Evolutionary conservation across 2,888 invertebrate genomes (phyloP).

Genomic region (Myopa tessellatipennis): DNA sequence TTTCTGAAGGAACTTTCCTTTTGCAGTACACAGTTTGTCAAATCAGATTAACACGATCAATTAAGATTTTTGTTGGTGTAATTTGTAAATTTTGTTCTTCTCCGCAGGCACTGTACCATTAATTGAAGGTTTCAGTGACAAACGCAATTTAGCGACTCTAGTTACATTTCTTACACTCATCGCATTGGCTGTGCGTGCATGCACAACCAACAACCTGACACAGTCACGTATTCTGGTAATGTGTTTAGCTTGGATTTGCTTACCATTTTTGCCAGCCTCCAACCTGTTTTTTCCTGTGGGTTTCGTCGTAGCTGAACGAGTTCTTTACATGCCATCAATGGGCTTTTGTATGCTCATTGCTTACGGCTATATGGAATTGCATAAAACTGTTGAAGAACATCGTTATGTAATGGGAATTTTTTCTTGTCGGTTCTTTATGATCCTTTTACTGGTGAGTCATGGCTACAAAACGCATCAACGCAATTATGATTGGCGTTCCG

Average conservation of each 20-base stretch:
- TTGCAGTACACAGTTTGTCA: too few relatives aligned
- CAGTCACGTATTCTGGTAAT: slow-evolving; percentile 77
- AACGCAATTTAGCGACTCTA: slow-evolving; percentile 84
- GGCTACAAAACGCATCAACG: slow-evolving; percentile 86
- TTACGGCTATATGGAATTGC: slow-evolving; percentile 79
- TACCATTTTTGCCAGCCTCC: slow-evolving; percentile 95
- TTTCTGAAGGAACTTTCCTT: too few relatives aligned
- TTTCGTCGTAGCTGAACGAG: slow-evolving; percentile 95
- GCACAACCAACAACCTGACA: slow-evolving; percentile 72
- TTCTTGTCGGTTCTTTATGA: slow-evolving; percentile 64
- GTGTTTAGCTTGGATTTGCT: slow-evolving; percentile 85
- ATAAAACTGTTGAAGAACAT: slow-evolving; percentile 5
- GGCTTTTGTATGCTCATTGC: slow-evolving; percentile 94
- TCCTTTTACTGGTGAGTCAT: slow-evolving; percentile 79
- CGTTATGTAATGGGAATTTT: slow-evolving; percentile 14
- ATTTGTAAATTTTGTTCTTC: neutral
- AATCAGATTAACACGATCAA: too few relatives aligned
- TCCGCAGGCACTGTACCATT: slow-evolving; percentile 75
- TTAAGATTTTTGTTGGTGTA: too few relatives aligned
- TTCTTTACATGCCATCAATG: slow-evolving; percentile 97
- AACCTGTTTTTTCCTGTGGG: slow-evolving; percentile 98
- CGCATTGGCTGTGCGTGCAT: slow-evolving; percentile 67
- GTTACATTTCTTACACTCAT: slow-evolving; percentile 73
- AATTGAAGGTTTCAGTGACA: slow-evolving; percentile 81
- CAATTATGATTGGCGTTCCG: slow-evolving; percentile 93